phyloP scores from a whole-genome alignment of 1,140 invertebrate genomes.

The Philopotamus ludificatus region DNA sequence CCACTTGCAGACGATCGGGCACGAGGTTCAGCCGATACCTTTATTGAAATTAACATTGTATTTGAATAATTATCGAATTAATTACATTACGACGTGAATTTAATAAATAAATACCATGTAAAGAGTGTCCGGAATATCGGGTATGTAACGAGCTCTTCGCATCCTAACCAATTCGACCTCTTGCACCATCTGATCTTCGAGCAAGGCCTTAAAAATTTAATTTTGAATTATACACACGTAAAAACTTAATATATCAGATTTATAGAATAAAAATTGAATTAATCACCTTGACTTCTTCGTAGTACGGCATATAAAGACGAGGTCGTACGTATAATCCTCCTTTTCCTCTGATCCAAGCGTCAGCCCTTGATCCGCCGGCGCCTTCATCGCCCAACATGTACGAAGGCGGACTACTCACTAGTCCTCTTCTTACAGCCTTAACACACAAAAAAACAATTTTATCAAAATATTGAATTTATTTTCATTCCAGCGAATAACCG shows the following conservation, averaged over 20 bases:
- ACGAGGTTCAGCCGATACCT: slow-evolving; percentile 38
- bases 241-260: background rate
- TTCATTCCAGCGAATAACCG: too few relatives aligned
- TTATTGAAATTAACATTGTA: background rate
- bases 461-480: too few relatives aligned
- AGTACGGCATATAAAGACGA: slow-evolving; percentile 88
- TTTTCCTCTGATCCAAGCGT: slow-evolving; percentile 81
- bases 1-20: slow-evolving; percentile 33
- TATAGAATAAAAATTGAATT: slow-evolving; percentile 32
- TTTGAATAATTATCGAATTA: background rate
- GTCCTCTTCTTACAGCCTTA: slow-evolving; percentile 76
- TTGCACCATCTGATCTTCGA: slow-evolving; percentile 81
- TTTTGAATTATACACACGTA: background rate
- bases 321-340: slow-evolving; percentile 83
- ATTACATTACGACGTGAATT: background rate
- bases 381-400: slow-evolving; percentile 75
- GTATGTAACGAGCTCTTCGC: slow-evolving; percentile 65
- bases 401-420: slow-evolving; percentile 81
- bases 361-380: slow-evolving; percentile 56
- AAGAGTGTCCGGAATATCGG: slow-evolving; percentile 87
- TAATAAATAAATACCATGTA: slow-evolving; percentile 75
- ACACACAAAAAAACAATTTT: too few relatives aligned
- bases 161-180: slow-evolving; percentile 76
- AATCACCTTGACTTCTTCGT: slow-evolving; percentile 93
- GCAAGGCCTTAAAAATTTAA: slow-evolving; percentile 58